A percentile compares a stretch with the other conserved stretches of the same genome.
phyloP scores from a whole-genome alignment of 2,888 invertebrate genomes.

The Ryuthela nishihirai region DNA sequence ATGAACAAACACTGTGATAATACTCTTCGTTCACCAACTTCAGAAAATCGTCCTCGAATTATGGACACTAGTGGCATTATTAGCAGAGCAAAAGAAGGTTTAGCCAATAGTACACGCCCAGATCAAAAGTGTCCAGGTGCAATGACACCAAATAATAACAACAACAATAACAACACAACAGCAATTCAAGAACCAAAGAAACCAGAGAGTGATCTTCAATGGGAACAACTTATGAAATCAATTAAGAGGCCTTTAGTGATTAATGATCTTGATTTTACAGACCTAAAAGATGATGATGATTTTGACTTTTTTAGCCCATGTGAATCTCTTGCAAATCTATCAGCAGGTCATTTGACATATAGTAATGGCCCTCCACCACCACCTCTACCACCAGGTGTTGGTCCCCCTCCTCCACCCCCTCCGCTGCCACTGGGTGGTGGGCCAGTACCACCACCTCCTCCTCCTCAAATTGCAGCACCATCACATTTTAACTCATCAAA shows the following conservation, averaged over 20 bases:
- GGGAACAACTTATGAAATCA: conserved; percentile 84
- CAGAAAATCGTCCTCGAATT: conserved; percentile 13
- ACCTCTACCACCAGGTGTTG: conserved; percentile 20
- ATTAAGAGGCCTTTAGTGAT: conserved; percentile 65
- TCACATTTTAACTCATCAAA: no score
- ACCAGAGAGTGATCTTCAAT: conserved; percentile 61
- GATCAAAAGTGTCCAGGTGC: conserved; percentile 15
- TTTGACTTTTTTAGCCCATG: conserved; percentile 56
- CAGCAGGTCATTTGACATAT: conserved; percentile 59
- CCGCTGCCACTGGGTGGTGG: conserved; percentile 10
- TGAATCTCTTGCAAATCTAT: background rate
- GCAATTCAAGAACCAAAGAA: conserved; percentile 12
- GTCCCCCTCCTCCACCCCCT: conserved; percentile 38
- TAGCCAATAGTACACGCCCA: conserved; percentile 23
- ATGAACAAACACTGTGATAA: conserved; percentile 13
- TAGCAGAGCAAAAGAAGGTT: conserved; percentile 32
- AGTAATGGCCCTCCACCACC: conserved; percentile 22
- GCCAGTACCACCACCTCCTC: conserved; percentile 29
- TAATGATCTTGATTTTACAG: conserved; percentile 96
- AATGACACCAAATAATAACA: conserved; percentile 1
- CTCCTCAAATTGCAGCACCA: no score
- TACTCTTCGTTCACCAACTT: conserved; percentile 7
- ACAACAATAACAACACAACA: conserved; percentile 1
- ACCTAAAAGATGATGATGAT: conserved; percentile 84
- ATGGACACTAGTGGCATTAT: conserved; percentile 30